Evolutionary conservation across 2,113 vertebrate genomes (phyloP).

Genomic region (Lota lota): DNA sequence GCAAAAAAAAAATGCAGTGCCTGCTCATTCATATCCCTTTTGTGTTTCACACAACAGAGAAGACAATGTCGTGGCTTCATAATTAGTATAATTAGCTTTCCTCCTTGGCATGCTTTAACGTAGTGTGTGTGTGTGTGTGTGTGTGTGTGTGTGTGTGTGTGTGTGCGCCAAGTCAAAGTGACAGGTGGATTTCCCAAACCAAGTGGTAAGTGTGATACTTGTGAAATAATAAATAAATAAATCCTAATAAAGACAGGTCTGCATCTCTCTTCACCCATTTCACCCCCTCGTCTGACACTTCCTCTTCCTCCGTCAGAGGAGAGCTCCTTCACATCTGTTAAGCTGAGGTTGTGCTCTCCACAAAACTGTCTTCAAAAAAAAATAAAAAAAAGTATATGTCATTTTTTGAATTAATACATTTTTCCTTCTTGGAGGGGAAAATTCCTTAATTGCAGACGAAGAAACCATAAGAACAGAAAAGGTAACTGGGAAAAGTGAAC

Average conservation of each 20-base stretch:
- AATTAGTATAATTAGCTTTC: constrained; percentile 68
- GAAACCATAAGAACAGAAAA: not conserved
- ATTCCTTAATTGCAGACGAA: too few species aligned
- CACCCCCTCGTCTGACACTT: too few species aligned
- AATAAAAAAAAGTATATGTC: too few species aligned
- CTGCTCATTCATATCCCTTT: constrained; percentile 53
- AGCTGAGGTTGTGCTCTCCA: too few species aligned
- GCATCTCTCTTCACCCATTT: not conserved
- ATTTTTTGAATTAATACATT: too few species aligned
- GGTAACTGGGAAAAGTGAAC: too few species aligned
- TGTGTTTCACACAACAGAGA: constrained; percentile 49
- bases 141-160: too few species aligned
- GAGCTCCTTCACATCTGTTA: too few species aligned
- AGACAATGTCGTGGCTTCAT: constrained; percentile 57
- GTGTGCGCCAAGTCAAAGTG: constrained; percentile 34
- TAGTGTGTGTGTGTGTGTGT: not conserved
- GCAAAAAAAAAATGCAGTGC: constrained; percentile 38
- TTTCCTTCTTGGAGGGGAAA: too few species aligned
- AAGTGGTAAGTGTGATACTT: not conserved
- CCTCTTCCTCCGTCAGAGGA: too few species aligned
- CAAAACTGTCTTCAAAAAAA: too few species aligned
- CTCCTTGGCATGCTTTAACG: constrained; percentile 52
- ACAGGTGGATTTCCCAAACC: not conserved
- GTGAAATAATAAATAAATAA: constrained; percentile 25
- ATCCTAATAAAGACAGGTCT: constrained; percentile 44